Evolutionary conservation across 2,113 vertebrate genomes (phyloP).

Genomic region (Halichoeres trimaculatus): DNA sequence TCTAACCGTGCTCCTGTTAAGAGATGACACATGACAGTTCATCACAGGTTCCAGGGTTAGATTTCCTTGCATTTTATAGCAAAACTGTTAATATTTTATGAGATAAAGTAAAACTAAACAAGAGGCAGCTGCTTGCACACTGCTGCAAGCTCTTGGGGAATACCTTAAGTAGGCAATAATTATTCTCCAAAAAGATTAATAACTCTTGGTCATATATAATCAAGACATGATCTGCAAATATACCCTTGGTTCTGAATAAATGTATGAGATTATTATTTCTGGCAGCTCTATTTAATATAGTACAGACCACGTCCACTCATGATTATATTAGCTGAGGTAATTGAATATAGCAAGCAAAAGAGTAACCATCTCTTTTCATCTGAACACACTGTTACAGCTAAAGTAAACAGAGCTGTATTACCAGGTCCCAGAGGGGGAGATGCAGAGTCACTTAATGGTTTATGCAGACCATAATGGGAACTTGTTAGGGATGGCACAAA

Average conservation of each 20-base stretch:
- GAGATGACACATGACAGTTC: constrained; percentile 14
- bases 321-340: constrained; percentile 54
- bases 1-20: constrained; percentile 90
- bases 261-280: constrained; percentile 6
- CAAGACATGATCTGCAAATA: constrained; percentile 16
- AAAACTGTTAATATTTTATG: not conserved
- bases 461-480: not conserved
- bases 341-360: constrained; percentile 39
- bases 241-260: not conserved
- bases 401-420: constrained; percentile 21
- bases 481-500: not conserved
- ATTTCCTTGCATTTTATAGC: not conserved
- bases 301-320: constrained; percentile 40
- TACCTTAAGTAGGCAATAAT: not conserved
- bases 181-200: constrained; percentile 9
- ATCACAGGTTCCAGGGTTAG: not conserved
- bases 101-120: not conserved
- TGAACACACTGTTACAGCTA: constrained; percentile 18
- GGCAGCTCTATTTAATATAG: constrained; percentile 42
- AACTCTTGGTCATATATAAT: not conserved
- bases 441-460: not conserved
- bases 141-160: not conserved
- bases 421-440: not conserved
- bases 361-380: constrained; percentile 36
- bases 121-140: not conserved